A percentile compares a stretch with the other conserved stretches of the same genome.
These are phyloP conservation scores for Steatornis caripensis DNA, from an alignment of 2,113 vertebrate genomes.

Conservation along the genomic window DNA sequence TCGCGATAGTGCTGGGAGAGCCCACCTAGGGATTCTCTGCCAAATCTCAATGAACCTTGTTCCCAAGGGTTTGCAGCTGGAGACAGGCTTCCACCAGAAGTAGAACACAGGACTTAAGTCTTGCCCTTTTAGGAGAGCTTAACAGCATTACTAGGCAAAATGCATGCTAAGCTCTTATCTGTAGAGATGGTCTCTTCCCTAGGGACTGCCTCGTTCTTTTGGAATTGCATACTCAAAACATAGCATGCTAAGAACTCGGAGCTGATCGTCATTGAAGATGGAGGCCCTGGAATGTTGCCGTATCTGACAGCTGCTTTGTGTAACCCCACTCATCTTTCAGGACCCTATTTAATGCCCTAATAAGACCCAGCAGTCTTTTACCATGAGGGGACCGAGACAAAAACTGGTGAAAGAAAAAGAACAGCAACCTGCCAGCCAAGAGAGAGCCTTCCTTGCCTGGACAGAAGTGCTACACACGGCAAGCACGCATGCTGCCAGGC, in stretches of 20 bases:
- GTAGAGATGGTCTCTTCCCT: background rate
- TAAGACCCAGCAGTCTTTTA: background rate
- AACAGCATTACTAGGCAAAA: background rate
- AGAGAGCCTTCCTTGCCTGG: background rate
- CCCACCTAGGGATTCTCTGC: background rate
- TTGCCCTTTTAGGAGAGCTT: background rate
- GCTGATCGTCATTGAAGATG: background rate
- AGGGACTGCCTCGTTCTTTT: background rate
- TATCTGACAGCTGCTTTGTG: background rate
- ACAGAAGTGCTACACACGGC: fast-evolving
- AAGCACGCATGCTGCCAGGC: background rate
- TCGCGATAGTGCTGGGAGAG: background rate
- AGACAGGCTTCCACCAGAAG: background rate
- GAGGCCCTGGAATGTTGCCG: background rate
- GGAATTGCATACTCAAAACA: fast-evolving
- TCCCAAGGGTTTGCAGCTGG: background rate
- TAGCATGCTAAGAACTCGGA: background rate
- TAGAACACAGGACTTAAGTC: background rate
- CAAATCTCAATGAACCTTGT: fast-evolving
- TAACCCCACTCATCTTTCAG: background rate
- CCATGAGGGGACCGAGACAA: background rate
- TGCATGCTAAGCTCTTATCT: fast-evolving
- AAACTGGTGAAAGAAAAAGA: background rate
- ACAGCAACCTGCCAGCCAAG: background rate
- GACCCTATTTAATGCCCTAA: fast-evolving